Evolutionary conservation across 2,888 invertebrate genomes (phyloP).

Genomic region (Aethes cnicana): DNA sequence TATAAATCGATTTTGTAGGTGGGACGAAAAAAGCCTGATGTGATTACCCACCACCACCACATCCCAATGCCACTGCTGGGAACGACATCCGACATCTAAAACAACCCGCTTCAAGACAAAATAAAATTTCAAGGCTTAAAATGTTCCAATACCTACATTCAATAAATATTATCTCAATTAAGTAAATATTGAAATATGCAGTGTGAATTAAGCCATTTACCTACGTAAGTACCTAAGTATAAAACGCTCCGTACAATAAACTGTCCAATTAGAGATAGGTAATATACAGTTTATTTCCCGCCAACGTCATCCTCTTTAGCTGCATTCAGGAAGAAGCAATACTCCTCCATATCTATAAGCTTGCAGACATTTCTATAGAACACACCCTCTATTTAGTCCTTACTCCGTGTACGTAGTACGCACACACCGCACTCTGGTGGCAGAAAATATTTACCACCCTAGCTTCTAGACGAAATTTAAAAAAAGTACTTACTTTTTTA

Average conservation of each 20-base stretch:
- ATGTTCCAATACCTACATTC: too few relatives aligned
- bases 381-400: conserved; percentile 47
- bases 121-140: too few relatives aligned
- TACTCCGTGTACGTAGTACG: conserved; percentile 25
- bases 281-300: conserved; percentile 24
- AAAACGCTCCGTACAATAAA: conserved; percentile 9
- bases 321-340: conserved; percentile 59
- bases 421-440: conserved; percentile 34
- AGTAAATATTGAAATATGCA: too few relatives aligned
- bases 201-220: too few relatives aligned
- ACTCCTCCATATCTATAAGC: conserved; percentile 11
- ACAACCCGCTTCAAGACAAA: too few relatives aligned
- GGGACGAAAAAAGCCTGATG: too few relatives aligned
- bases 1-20: too few relatives aligned
- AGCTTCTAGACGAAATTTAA: conserved; percentile 32
- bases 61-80: too few relatives aligned
- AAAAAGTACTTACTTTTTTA: conserved; percentile 80
- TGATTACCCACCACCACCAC: too few relatives aligned
- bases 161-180: too few relatives aligned
- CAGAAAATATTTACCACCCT: conserved; percentile 39
- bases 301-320: conserved; percentile 26
- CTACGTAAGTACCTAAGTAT: too few relatives aligned
- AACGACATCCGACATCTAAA: too few relatives aligned
- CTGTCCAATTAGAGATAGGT: conserved; percentile 15
- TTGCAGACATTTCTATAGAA: conserved; percentile 71